Conservation (phyloP, 2,113 vertebrate genomes). For the Candoia aspera region DNA sequence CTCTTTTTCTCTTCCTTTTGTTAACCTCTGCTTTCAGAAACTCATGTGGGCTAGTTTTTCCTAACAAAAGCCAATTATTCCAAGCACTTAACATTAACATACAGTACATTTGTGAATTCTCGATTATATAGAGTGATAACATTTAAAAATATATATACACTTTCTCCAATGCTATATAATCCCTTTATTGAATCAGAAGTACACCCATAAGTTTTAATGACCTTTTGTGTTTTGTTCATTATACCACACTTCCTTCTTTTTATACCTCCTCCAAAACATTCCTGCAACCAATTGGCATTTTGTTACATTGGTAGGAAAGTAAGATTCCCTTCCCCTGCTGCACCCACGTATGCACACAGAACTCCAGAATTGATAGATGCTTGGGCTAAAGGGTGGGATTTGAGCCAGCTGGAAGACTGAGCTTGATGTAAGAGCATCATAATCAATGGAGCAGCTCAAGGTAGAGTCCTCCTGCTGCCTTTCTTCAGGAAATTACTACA, state of each 20-base stretch:
- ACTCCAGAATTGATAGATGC: background rate
- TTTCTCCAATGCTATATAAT: background rate
- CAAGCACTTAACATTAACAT: conserved; percentile 6
- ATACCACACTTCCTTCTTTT: background rate
- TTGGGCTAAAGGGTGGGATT: background rate
- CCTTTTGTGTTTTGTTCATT: background rate
- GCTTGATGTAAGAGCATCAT: background rate
- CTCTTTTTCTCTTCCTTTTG: background rate
- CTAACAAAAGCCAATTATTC: background rate
- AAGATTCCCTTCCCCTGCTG: background rate
- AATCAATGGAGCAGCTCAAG: background rate
- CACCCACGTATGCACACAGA: background rate
- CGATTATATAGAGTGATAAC: background rate
- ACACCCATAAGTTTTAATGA: background rate
- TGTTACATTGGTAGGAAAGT: background rate
- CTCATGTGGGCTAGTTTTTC: background rate
- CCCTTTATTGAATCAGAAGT: background rate
- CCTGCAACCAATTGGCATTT: background rate
- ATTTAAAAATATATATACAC: background rate
- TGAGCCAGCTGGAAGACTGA: background rate
- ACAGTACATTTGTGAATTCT: background rate
- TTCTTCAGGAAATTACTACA: background rate
- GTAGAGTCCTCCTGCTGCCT: background rate
- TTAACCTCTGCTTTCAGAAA: background rate
- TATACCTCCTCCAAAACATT: background rate